Conservation (phyloP, 2,797 vertebrate genomes). For the Hozukius guyotensis region DNA sequence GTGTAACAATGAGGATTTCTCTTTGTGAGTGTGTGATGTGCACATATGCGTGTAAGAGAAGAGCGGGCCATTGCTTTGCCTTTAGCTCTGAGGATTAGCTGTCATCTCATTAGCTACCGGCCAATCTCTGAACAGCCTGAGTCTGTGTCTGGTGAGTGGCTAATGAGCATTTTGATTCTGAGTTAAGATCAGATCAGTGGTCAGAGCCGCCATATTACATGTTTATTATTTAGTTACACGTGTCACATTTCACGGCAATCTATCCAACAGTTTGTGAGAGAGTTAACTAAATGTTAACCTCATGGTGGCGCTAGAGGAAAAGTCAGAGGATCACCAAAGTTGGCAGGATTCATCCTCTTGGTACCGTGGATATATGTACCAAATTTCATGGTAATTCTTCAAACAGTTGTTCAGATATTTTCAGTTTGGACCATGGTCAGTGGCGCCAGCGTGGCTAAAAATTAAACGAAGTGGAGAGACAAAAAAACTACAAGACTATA, state of each 20-base stretch:
- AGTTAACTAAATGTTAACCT: not conserved
- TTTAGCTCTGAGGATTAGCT: slow-evolving; percentile 73
- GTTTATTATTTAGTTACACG: not conserved
- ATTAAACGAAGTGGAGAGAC: not conserved
- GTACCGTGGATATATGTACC: not conserved
- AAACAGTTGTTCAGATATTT: not conserved
- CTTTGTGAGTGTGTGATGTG: not conserved
- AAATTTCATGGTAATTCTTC: not conserved
- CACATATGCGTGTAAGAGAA: not conserved
- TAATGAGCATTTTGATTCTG: slow-evolving; percentile 52
- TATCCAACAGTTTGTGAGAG: not conserved
- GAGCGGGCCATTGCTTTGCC: slow-evolving; percentile 37
- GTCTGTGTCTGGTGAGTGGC: slow-evolving; percentile 14
- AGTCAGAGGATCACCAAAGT: not conserved
- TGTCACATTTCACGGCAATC: not conserved
- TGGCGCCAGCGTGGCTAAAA: not conserved
- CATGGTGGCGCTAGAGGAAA: not conserved
- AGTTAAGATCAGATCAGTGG: slow-evolving; percentile 39
- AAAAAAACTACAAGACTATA: not conserved
- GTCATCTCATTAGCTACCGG: slow-evolving; percentile 76
- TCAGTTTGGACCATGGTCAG: too few species aligned
- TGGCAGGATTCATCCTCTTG: not conserved
- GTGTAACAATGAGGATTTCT: not conserved
- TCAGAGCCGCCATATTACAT: not conserved
- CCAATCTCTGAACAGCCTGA: slow-evolving; percentile 61